These are phyloP conservation scores for Apamea epomidion DNA, from an alignment of 2,888 invertebrate genomes.

Conservation along the genomic window DNA sequence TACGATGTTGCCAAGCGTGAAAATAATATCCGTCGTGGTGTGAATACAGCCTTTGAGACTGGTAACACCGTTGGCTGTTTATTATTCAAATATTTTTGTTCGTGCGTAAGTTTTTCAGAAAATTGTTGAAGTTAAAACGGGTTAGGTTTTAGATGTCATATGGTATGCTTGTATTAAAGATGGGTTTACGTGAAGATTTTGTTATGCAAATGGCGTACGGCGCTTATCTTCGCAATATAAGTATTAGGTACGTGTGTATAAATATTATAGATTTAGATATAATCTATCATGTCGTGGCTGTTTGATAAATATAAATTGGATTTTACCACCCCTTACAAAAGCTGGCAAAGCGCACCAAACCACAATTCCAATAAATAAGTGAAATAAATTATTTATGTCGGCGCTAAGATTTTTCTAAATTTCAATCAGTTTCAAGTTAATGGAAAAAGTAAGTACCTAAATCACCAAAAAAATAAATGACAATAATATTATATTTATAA, in stretches of 20 bases:
- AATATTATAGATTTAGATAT: slow-evolving; percentile 5
- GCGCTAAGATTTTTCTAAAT: too few species aligned
- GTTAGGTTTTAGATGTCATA: slow-evolving; percentile 7
- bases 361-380: too few species aligned
- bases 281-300: background rate
- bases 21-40: slow-evolving; percentile 86
- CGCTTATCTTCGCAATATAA: background rate
- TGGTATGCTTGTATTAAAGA: background rate
- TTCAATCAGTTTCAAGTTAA: too few species aligned
- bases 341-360: too few species aligned
- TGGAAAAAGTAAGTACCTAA: too few species aligned
- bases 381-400: too few species aligned
- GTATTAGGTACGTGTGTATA: background rate
- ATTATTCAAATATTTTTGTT: slow-evolving; percentile 73
- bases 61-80: slow-evolving; percentile 72
- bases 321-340: too few species aligned
- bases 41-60: slow-evolving; percentile 84
- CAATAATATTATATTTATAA: too few species aligned
- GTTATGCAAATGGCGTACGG: slow-evolving; percentile 31
- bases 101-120: slow-evolving; percentile 69
- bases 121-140: slow-evolving; percentile 22
- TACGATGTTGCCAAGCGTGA: slow-evolving; percentile 85
- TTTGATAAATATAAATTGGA: background rate
- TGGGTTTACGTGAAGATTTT: slow-evolving; percentile 13
- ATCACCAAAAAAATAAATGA: too few species aligned